These are phyloP conservation scores for Chirona hameri DNA, from an alignment of 2,888 invertebrate genomes.

Conservation along the genomic window DNA sequence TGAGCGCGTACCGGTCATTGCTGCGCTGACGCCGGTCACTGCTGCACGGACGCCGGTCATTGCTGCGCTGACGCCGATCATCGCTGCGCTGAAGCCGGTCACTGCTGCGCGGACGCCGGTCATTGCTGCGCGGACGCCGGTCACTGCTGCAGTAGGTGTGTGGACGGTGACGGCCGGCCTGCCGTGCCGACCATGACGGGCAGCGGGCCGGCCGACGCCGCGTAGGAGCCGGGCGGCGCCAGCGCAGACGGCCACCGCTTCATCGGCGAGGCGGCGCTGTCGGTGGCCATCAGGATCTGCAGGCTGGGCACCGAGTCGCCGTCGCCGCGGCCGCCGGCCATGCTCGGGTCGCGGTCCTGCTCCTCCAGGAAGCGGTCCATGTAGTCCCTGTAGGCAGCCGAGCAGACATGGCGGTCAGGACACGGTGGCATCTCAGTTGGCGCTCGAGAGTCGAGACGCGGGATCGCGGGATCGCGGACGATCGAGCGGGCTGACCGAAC, in stretches of 20 bases:
- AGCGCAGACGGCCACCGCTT: background rate
- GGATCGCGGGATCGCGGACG: too few species aligned
- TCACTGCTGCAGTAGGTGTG: background rate
- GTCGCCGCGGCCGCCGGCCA: background rate
- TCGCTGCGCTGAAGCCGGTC: background rate
- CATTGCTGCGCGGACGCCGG: background rate
- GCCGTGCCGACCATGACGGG: background rate
- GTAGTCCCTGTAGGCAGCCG: constrained; percentile 61
- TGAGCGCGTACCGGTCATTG: background rate
- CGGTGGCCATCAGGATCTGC: constrained; percentile 27
- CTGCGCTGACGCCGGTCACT: background rate
- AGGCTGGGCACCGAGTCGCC: constrained; percentile 9
- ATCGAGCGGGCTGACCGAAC: too few species aligned
- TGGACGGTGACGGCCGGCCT: background rate
- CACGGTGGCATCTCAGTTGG: too few species aligned
- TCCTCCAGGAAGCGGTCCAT: constrained; percentile 90
- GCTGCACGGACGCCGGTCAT: too few species aligned
- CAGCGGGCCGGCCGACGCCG: background rate
- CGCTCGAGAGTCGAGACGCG: too few species aligned
- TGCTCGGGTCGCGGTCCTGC: constrained; percentile 51
- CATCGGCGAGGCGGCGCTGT: background rate
- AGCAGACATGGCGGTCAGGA: background rate
- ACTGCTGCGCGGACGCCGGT: background rate
- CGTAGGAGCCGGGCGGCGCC: background rate
- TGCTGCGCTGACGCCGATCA: background rate